Conservation (phyloP, 2,888 invertebrate species). For the Sisyra terminalis region DNA sequence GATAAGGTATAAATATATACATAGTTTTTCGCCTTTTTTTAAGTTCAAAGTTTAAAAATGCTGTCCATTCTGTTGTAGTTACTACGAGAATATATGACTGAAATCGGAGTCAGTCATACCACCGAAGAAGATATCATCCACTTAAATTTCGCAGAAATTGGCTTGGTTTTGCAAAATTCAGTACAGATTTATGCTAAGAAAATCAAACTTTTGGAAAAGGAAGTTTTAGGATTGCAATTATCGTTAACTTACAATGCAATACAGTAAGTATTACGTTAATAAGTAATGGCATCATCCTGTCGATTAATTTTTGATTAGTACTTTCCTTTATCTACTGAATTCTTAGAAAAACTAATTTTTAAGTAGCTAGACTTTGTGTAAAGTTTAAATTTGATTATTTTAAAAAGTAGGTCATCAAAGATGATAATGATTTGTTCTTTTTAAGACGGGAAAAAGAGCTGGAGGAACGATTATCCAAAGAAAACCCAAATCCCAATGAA, state of each 20-base stretch:
- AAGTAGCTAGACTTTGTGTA: no score
- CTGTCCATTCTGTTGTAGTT: constrained; percentile 24
- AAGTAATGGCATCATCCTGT: background rate
- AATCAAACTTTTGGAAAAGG: constrained; percentile 44
- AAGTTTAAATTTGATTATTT: no score
- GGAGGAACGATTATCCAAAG: background rate
- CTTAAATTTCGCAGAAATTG: constrained; percentile 61
- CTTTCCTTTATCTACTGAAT: no score
- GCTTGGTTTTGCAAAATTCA: constrained; percentile 58
- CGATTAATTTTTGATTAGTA: no score
- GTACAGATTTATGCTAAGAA: constrained; percentile 53
- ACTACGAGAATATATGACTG: constrained; percentile 38
- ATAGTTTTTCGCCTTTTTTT: background rate
- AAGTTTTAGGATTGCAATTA: constrained; percentile 26
- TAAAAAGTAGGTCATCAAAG: no score
- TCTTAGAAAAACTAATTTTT: no score
- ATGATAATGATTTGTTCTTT: background rate
- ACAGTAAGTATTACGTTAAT: constrained; percentile 16
- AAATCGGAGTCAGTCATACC: constrained; percentile 25
- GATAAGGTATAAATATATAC: constrained; percentile 3
- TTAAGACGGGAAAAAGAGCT: background rate
- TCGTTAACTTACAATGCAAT: constrained; percentile 20
- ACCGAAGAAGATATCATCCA: constrained; percentile 29
- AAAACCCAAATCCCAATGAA: background rate
- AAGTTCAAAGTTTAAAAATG: constrained; percentile 4